Percentiles rank a stretch among this genome's conserved stretches.
phyloP scores from a whole-genome alignment of 2,113 vertebrate species.

The Perca flavescens region DNA sequence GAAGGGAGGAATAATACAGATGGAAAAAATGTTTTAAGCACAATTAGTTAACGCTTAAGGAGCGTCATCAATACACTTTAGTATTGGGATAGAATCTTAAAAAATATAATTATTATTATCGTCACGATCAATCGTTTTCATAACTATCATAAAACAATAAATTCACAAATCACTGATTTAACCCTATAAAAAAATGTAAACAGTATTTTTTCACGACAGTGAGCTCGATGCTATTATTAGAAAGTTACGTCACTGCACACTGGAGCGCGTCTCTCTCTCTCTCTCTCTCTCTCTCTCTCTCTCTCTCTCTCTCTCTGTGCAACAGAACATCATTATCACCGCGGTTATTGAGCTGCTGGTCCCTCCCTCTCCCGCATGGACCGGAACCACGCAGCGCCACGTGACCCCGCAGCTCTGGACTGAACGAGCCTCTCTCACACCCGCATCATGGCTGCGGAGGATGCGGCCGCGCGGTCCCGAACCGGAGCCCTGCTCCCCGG shows the following conservation, averaged over 20 bases:
- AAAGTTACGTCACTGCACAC: constrained; percentile 53
- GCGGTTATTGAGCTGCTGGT: background rate
- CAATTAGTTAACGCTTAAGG: too few relatives aligned
- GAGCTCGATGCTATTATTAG: constrained; percentile 41
- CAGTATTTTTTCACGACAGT: background rate
- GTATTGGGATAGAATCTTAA: too few relatives aligned
- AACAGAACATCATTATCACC: constrained; percentile 20
- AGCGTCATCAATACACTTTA: too few relatives aligned
- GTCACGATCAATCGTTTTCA: too few relatives aligned
- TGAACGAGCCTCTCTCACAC: constrained; percentile 65
- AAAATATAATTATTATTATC: too few relatives aligned
- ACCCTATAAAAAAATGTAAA: background rate
- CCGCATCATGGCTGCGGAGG: constrained; percentile 86
- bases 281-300: background rate
- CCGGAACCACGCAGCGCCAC: constrained; percentile 71
- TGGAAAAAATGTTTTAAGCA: too few relatives aligned
- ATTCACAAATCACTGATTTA: background rate
- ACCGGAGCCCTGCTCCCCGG: constrained; percentile 20
- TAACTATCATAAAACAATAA: too few relatives aligned
- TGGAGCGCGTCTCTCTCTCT: background rate
- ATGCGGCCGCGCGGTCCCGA: constrained; percentile 72
- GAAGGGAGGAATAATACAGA: too few relatives aligned
- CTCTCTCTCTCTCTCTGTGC: background rate
- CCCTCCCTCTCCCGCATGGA: constrained; percentile 64
- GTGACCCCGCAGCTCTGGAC: constrained; percentile 70